Conservation (phyloP, 2,888 invertebrate genomes). For the Drosophila gaucha region DNA sequence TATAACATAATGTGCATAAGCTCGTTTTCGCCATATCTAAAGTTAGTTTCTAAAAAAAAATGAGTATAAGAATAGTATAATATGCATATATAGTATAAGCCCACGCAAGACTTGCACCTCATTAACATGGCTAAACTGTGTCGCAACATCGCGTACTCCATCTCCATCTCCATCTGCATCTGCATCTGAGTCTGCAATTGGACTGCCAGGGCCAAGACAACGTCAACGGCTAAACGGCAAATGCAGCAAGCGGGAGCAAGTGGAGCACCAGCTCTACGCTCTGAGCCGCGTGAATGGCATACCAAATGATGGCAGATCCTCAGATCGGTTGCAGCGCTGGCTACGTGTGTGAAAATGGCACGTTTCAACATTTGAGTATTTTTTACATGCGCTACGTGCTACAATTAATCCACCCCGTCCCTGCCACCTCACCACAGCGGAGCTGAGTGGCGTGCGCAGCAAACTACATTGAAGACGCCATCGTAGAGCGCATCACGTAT, state of each 20-base stretch:
- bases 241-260: slow-evolving; percentile 16
- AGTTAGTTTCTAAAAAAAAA: background rate
- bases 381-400: slow-evolving; percentile 73
- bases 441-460: slow-evolving; percentile 12
- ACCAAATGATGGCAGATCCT: slow-evolving; percentile 56
- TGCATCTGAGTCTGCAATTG: no score
- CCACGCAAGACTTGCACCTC: slow-evolving; percentile 45
- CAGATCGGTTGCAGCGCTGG: slow-evolving; percentile 51
- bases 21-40: no score
- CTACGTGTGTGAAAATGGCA: slow-evolving; percentile 82
- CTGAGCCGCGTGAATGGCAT: slow-evolving; percentile 51
- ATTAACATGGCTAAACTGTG: slow-evolving; percentile 63
- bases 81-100: slow-evolving; percentile 2
- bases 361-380: slow-evolving; percentile 77
- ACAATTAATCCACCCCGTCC: slow-evolving; percentile 55
- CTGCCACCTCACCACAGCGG: background rate
- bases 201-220: slow-evolving; percentile 6
- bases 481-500: slow-evolving; percentile 68
- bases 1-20: background rate
- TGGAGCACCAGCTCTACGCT: slow-evolving; percentile 25
- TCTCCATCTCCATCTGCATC: slow-evolving; percentile 7
- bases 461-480: slow-evolving; percentile 67
- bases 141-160: slow-evolving; percentile 24
- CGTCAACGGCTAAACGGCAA: slow-evolving; percentile 4
- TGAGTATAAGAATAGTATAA: background rate